phyloP scores from a whole-genome alignment of 2,113 vertebrate genomes.

The Orcinus orca region DNA sequence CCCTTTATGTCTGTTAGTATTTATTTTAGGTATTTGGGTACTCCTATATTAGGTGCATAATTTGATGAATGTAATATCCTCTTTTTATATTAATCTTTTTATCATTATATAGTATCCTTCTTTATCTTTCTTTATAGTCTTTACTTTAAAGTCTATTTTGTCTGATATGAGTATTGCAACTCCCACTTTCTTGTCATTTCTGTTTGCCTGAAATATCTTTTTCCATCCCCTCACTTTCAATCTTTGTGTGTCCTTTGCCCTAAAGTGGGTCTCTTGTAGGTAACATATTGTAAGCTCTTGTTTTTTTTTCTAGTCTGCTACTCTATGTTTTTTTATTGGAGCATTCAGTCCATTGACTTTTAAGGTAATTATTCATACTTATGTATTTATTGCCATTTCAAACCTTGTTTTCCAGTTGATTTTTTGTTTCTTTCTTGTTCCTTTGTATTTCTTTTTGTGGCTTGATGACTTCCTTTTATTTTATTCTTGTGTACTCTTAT shows the following conservation, averaged over 20 bases:
- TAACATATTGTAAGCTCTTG: too few relatives aligned
- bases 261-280: too few relatives aligned
- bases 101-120: not conserved
- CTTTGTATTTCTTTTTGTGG: not conserved
- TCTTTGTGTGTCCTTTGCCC: too few relatives aligned
- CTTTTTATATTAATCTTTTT: not conserved
- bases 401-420: not conserved
- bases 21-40: not conserved
- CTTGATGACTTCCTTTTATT: not conserved
- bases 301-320: too few relatives aligned
- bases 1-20: not conserved
- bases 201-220: too few relatives aligned
- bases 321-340: too few relatives aligned
- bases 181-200: not conserved
- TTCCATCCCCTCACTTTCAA: too few relatives aligned
- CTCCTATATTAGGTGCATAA: not conserved
- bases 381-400: too few relatives aligned
- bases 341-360: too few relatives aligned
- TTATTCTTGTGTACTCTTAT: not conserved
- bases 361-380: too few relatives aligned
- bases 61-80: not conserved
- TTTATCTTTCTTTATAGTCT: not conserved
- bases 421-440: not conserved
- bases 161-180: not conserved
- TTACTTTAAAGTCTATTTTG: not conserved